Evolutionary conservation across 2,113 vertebrate species (phyloP), one percentile per base, ranked within the genome.

Genomic region (Dolichallabes microphthalmus): DNA sequence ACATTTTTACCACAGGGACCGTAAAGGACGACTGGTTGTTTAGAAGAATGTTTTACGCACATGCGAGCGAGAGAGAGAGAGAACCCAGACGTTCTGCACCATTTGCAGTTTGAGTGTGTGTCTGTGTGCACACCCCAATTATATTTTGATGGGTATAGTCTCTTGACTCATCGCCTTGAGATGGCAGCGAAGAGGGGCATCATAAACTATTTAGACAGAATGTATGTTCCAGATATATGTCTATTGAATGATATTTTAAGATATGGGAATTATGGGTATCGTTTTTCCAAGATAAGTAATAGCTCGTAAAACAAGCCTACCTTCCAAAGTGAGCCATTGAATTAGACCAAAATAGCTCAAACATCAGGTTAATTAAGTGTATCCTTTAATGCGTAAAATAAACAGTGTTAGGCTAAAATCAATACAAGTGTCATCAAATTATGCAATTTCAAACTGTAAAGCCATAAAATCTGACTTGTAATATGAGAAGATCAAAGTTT

Each of bases 161-260:
- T 86, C 74, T 66, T 84, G 71, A 53, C 25, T 68, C 84, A 35
- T 82, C 74, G 57, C 88, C 85, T 89, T 82, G 63, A 83, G 66
- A 83, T 57, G 74, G 75, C 35, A 5, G 61, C 19, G 14, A 57
- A 27, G 53, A 55, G 45, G 9, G 7, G 22, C 53, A 53, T 27
- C 22, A 22, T 74, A 35, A 32, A 58, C 45, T n/a, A 27, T 25
- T 74, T 45, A 1, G 3, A 50, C 35, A 1, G 13, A n/a, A 53
- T 75, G 4, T 5, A 25, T 74, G 22, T 52, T 73, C 64, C 27
- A 68, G 14, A 17, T 14, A 39, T 71, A 39, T 25, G 10, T 25
- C 12, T 50, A 22, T 13, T 50, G 4, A 74, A n/a, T 74, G 50
- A 71, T 12, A 10, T 39, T 22, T 9, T 12, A 50, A 74, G 14